phyloP scores from a whole-genome alignment of 2,113 vertebrate species.

The Furnarius figulus region DNA sequence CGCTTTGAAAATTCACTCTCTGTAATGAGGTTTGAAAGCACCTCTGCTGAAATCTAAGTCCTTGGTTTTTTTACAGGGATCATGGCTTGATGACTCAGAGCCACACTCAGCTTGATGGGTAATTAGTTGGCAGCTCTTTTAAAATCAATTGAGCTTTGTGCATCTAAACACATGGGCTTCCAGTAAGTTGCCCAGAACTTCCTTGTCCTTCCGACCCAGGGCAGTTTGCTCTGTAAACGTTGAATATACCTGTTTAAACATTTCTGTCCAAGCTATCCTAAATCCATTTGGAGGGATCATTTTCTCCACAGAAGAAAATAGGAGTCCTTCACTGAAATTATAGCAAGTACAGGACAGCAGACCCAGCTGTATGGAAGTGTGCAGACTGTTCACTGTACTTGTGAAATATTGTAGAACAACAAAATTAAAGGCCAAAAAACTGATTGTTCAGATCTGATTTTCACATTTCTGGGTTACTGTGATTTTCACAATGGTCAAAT shows the following conservation, averaged over 20 bases:
- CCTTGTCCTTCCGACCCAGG: background rate
- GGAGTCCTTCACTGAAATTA: background rate
- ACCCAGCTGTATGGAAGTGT: background rate
- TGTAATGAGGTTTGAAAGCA: background rate
- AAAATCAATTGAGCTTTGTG: conserved; percentile 42
- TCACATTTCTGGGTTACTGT: background rate
- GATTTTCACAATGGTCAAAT: background rate
- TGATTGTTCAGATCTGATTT: background rate
- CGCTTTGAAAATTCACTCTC: background rate
- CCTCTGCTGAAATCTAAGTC: background rate
- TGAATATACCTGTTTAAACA: background rate
- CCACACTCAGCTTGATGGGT: background rate
- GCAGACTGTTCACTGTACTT: background rate
- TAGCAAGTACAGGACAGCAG: background rate
- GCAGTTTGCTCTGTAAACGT: background rate
- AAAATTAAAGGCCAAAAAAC: background rate
- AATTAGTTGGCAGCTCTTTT: conserved; percentile 50
- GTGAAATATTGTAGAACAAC: background rate
- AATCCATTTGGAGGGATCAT: background rate
- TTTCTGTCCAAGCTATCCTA: background rate
- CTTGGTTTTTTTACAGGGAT: background rate
- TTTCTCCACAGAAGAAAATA: background rate
- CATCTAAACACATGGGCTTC: conserved; percentile 17
- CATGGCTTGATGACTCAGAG: conserved; percentile 25
- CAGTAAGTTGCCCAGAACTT: conserved; percentile 31